Percentiles rank a stretch among this genome's conserved stretches.
phyloP scores from a whole-genome alignment of 2,797 vertebrate species.

The Hephaestus fuliginosus region DNA sequence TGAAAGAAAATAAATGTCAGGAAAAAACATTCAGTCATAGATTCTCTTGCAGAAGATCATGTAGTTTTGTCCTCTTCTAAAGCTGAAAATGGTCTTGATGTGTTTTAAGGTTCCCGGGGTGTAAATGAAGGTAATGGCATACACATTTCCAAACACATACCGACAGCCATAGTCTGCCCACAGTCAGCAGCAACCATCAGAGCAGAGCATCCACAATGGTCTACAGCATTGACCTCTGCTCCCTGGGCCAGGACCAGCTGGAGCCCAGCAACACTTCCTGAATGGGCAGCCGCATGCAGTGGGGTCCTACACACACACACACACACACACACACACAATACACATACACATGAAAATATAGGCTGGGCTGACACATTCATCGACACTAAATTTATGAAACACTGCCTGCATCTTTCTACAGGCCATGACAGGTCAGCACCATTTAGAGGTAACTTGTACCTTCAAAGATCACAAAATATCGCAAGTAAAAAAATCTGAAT shows the following conservation, averaged over 20 bases:
- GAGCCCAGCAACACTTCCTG: conserved; percentile 92
- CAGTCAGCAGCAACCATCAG: conserved; percentile 95
- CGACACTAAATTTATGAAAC: conserved; percentile 47
- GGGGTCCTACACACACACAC: conserved; percentile 86
- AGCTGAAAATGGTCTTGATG: neutral
- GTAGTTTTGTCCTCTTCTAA: neutral
- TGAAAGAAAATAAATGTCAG: neutral
- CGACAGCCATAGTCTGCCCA: conserved; percentile 91
- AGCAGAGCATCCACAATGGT: conserved; percentile 90
- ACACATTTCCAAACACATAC: conserved; percentile 81
- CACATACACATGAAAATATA: conserved; percentile 11
- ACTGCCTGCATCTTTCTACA: neutral
- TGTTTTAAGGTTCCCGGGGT: neutral
- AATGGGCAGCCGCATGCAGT: conserved; percentile 95
- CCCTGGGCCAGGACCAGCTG: conserved; percentile 92
- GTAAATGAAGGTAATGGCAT: neutral
- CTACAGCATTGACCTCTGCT: conserved; percentile 90
- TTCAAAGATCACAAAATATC: neutral
- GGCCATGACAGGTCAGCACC: neutral
- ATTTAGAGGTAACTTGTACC: neutral
- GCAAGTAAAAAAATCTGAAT: neutral
- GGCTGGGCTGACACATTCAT: conserved; percentile 8
- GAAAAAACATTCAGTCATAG: neutral
- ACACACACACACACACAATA: neutral
- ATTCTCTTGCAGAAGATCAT: neutral